A percentile compares a stretch with the other conserved stretches of the same genome.
phyloP scores from a whole-genome alignment of 1,140 invertebrate genomes.

The Sogatella furcifera region DNA sequence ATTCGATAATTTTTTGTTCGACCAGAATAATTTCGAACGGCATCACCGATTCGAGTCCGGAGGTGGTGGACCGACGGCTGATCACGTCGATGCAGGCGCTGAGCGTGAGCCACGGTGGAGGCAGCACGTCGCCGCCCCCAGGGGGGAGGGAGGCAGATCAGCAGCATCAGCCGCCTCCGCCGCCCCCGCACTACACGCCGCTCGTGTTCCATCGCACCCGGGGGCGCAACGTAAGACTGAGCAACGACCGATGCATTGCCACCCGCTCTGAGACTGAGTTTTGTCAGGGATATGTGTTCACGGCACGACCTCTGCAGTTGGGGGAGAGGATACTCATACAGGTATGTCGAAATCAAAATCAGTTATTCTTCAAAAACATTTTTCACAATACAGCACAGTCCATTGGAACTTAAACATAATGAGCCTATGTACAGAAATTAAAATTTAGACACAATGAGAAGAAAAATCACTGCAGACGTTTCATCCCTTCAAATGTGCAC shows the following conservation, averaged over 20 bases:
- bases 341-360: slow-evolving; percentile 35
- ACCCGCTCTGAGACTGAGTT: slow-evolving; percentile 74
- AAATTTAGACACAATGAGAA: no score
- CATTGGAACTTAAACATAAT: no score
- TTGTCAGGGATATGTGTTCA: slow-evolving; percentile 91
- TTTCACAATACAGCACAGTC: no score
- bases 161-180: slow-evolving; percentile 9
- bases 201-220: slow-evolving; percentile 63
- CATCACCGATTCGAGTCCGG: slow-evolving; percentile 3
- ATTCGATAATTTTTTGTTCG: not conserved
- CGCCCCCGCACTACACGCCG: slow-evolving; percentile 48
- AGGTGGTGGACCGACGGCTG: slow-evolving; percentile 15
- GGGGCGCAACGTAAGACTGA: slow-evolving; percentile 75
- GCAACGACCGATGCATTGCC: slow-evolving; percentile 67
- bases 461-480: no score
- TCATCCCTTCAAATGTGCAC: no score
- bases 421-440: no score
- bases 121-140: slow-evolving; percentile 8
- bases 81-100: slow-evolving; percentile 22
- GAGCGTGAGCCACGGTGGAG: slow-evolving; percentile 15
- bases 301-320: slow-evolving; percentile 65
- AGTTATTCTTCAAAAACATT: no score
- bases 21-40: not conserved
- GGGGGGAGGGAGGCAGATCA: slow-evolving; percentile 28
- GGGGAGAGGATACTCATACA: slow-evolving; percentile 82